Base-by-base conservation (phyloP, 2,113 vertebrate species). In the Leptobrachium ailaonicum region DNA sequence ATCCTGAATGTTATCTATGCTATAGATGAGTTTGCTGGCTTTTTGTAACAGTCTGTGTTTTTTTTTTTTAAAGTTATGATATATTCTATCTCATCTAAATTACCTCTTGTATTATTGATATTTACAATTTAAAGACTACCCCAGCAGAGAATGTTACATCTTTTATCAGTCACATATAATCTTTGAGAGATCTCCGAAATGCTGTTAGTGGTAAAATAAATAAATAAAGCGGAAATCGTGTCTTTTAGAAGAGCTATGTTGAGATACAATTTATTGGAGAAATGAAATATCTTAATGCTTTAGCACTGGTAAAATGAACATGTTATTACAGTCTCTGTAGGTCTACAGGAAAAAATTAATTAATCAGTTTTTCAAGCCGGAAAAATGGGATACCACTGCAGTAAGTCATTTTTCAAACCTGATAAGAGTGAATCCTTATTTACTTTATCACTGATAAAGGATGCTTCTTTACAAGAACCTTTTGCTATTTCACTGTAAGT, bases 381-480 rank as follows among this genome's bases (percentile, higher is more conserved):
- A 73, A 79, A 73, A 79, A 73, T 79, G 62, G 60, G 77, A 79
- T 73, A 72, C 70, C 56, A 72, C 66, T 79, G 58, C 77, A 73
- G 77, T 79, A 73, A 79, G 44, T 79, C 77, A 79, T 79, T 79
- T 79, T 79, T 79, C 77, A 79, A 60, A 56, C 60, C 47, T 66
- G 77, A 79, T 79, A 79, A 79, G 62, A 73, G 77, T 79, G 77
- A 73, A 79, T 79, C 70, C 77, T 79, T 79, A 79, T 79, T 79
- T 73, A 79, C 77, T 79, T 71, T 64, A 71, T 79, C 71, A 79
- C 77, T 73, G 77, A 79, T 79, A 79, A 73, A 79, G 70, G 14
- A 66, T 40, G 47, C 70, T 56, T 66, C 40, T 60, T 79, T 79
- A 79, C 70, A 79, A 79, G 69, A 79, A 79, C 77, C 77, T 73